These are phyloP conservation scores for Pachypsylla venusta DNA, from an alignment of 1,140 invertebrate genomes.

Conservation along the genomic window DNA sequence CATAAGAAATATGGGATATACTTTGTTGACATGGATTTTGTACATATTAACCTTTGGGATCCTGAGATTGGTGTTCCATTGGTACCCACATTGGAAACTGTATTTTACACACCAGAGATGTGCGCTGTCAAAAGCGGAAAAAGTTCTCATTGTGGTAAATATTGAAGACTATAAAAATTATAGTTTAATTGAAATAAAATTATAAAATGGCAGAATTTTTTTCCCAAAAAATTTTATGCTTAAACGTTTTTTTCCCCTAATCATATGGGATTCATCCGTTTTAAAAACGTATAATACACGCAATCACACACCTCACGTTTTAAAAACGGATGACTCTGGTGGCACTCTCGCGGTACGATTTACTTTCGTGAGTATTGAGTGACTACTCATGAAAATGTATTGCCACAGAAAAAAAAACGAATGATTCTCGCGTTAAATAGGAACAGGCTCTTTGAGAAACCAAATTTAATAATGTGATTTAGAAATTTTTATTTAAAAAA, in stretches of 20 bases:
- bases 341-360: no score
- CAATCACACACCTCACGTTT: not conserved
- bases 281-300: not conserved
- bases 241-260: no score
- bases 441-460: no score
- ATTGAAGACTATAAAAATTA: not conserved
- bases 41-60: constrained; percentile 54
- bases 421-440: no score
- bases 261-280: not conserved
- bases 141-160: constrained; percentile 58
- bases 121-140: constrained; percentile 48
- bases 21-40: constrained; percentile 40
- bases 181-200: no score
- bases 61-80: constrained; percentile 66
- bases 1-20: constrained; percentile 33
- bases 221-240: no score
- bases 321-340: no score
- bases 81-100: constrained; percentile 65
- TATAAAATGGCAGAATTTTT: no score
- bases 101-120: constrained; percentile 54
- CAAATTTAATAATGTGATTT: not conserved
- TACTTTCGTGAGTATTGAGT: no score
- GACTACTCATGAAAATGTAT: no score
- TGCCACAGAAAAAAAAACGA: no score
- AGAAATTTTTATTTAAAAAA: not conserved